These are phyloP conservation scores for Volucella bombylans DNA, from an alignment of 2,888 invertebrate species.

Conservation along the genomic window DNA sequence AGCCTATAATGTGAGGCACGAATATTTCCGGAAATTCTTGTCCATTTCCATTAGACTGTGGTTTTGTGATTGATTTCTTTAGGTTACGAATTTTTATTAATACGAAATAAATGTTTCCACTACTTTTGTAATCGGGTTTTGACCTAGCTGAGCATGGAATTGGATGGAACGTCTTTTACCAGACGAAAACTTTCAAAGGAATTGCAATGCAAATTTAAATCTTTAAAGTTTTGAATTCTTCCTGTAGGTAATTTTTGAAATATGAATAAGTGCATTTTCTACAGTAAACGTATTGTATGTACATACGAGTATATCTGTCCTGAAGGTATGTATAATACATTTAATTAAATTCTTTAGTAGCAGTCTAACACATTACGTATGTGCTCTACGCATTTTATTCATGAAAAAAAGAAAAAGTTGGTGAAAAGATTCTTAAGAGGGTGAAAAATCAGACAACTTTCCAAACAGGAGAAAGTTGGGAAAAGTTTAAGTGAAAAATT, in stretches of 20 bases:
- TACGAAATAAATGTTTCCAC: too few relatives aligned
- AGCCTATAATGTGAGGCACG: neutral
- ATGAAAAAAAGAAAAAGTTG: conserved; percentile 14
- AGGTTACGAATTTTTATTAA: neutral
- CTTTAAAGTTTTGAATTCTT: conserved; percentile 16
- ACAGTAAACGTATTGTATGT: neutral
- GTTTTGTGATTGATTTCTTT: neutral
- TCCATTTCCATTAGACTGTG: neutral
- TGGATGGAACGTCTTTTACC: neutral
- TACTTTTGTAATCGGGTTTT: too few relatives aligned
- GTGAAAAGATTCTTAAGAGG: neutral
- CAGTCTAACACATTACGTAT: neutral
- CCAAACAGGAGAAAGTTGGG: conserved; percentile 19
- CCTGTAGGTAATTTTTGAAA: neutral
- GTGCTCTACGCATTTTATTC: neutral
- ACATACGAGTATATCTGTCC: neutral
- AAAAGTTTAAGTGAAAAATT: conserved; percentile 35
- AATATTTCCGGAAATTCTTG: neutral
- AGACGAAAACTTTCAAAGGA: neutral
- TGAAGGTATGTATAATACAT: neutral
- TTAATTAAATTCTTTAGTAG: conserved; percentile 4
- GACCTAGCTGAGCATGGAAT: neutral
- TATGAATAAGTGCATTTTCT: neutral
- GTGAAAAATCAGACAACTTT: conserved; percentile 39
- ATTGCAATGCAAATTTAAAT: conserved; percentile 25